Evolutionary conservation across 2,113 vertebrate species (phyloP), one percentile per base, ranked within the genome.

Genomic region (Urocolius indicus): DNA sequence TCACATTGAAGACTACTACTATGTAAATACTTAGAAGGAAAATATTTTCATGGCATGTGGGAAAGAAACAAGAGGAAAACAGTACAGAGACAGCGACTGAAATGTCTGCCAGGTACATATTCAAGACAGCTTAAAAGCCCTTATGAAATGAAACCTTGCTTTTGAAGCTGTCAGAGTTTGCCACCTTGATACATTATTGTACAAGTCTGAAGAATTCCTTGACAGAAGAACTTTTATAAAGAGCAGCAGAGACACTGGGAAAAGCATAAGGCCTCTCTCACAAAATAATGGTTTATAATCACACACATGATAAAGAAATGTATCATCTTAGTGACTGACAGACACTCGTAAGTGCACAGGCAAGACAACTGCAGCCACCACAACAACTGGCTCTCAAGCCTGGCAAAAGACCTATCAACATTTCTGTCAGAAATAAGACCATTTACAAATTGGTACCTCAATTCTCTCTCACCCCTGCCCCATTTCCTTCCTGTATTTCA

Each of bases 61-160:
- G 83, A 96, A 92, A 93, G 93, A 96, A 97, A 91, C 87, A 95
- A 86, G 90, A 84, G 58, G 69, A 91, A 95, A 95, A 92, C 90
- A 87, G 76, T 94, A 79, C 71, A 75, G 73, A 94, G 96, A 92
- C 41, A 69, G 79, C 96, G 90, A 94, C 94, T 97, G 95, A 97
- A 96, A 91, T 83, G 65, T 93, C 95, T 97, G 84, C 92, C 84
- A 93, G 84, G 86, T 97, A 95, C 59, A 83, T 71, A 93, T 63
- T 94, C 67, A 84, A 98, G 97, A 96, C 96, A 97, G 96, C 93
- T 98, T 97, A 97, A 98, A 98, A 98, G 96, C 94, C 91, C 93
- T 80, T 65, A 61, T 69, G 94, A 97, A 97, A 97, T 95, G 90
- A 97, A 97, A 97, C 92, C 93, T 85, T 68, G 95, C 91, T 97